Conservation (phyloP, 1,140 invertebrate species). For the Brachionus plicatilis region DNA sequence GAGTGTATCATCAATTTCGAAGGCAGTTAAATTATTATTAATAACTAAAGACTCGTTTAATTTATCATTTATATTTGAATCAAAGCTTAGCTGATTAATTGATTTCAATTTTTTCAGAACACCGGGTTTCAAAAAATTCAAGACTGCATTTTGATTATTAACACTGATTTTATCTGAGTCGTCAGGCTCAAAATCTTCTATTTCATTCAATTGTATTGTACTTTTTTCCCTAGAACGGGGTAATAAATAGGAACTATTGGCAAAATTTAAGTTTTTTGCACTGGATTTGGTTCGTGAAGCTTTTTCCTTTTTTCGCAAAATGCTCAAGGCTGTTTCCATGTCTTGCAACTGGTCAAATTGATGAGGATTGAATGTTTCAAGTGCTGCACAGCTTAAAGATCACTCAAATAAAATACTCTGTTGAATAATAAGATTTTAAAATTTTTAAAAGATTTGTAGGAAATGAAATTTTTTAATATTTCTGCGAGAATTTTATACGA, state of each 20-base stretch:
- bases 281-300: background rate
- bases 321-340: background rate
- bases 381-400: background rate
- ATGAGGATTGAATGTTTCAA: background rate
- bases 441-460: too few species aligned
- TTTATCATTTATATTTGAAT: background rate
- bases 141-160: background rate
- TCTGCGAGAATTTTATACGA: background rate
- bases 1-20: background rate
- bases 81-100: background rate
- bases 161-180: background rate
- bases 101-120: background rate
- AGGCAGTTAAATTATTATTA: background rate
- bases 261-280: background rate
- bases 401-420: background rate
- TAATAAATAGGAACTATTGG: background rate
- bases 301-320: background rate
- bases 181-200: background rate
- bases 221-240: background rate
- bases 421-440: too few species aligned
- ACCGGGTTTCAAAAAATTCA: background rate
- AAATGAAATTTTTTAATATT: too few species aligned
- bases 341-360: constrained; percentile 18
- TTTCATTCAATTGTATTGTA: background rate
- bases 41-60: background rate